Evolutionary conservation across 2,888 invertebrate genomes (phyloP), one percentile per base, ranked within the genome.

Genomic region (Noctua pronuba): DNA sequence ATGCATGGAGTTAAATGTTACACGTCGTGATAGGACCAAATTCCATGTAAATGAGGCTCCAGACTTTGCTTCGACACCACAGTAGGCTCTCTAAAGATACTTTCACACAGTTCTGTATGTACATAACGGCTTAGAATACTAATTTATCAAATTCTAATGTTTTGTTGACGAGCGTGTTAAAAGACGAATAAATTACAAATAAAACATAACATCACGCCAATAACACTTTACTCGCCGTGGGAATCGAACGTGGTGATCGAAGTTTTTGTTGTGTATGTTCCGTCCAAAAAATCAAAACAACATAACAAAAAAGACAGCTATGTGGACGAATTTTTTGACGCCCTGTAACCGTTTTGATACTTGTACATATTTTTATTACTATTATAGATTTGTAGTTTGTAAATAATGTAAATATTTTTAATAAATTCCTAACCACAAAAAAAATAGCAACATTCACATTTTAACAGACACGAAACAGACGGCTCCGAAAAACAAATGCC

Each of bases 21-120:
- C 79, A 75, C 73, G 65, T 66, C 65, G 58, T 65, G 85, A 87
- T 80, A 83, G 84, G 73, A 76, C 66, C 64, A 72, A 85, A 85
- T 84, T 84, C 75, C 75, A 85, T 85, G 85, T 85, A 84, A 85
- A 85, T 85, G 85, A 85, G 80, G 75, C 67, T 75, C 52, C 72
- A 69, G 86, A 85, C 75, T 86, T 83, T 55, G 58, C 76, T 79
- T 58, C 31, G 35, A 77, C 69, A 86, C 60, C 74, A 76, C 72
- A 68, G 67, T 70, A 73, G 75, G 73, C 76, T 76, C 75, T 70
- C 74, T 79, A 86, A 79, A 72, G 79, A 86, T 67, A 86, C 83
- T 83, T 86, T 73, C 38, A 83, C 71, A 58, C 68, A 75, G 10
- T 46, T 66, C 41, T 49, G 58, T 62, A 38, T 70, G 28, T 38